These are phyloP conservation scores for Carcharodon carcharias DNA, from an alignment of 2,797 vertebrate genomes.

Conservation along the genomic window DNA sequence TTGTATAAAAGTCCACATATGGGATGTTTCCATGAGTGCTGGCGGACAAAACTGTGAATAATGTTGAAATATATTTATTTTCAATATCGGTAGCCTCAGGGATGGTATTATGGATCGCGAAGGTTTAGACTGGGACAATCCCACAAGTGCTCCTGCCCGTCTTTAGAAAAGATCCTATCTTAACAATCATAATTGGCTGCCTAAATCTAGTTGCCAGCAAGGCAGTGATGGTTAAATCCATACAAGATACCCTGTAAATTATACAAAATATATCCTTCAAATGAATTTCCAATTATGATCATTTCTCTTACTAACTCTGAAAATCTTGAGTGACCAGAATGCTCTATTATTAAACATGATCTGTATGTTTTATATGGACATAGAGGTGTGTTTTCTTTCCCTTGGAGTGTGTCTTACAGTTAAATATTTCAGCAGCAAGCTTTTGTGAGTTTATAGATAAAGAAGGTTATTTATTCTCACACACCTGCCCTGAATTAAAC, in stretches of 20 bases:
- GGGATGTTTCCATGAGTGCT: not conserved
- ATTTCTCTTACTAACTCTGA: not conserved
- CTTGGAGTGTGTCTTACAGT: too few relatives aligned
- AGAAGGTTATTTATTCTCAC: too few relatives aligned
- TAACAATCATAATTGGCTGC: not conserved
- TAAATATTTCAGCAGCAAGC: too few relatives aligned
- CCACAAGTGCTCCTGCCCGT: not conserved
- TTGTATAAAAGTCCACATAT: too few relatives aligned
- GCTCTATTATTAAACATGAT: too few relatives aligned
- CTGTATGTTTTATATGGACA: too few relatives aligned
- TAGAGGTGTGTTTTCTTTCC: too few relatives aligned
- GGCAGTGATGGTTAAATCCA: not conserved
- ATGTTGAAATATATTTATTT: not conserved
- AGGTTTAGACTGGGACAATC: not conserved
- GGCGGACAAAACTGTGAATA: not conserved
- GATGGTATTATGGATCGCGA: not conserved
- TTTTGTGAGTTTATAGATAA: too few relatives aligned
- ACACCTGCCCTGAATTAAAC: too few relatives aligned
- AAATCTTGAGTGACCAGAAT: not conserved
- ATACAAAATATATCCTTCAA: not conserved
- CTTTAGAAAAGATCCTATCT: not conserved
- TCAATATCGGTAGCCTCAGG: too few relatives aligned
- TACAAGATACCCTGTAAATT: not conserved
- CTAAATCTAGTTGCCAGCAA: not conserved
- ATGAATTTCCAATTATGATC: not conserved